phyloP scores from a whole-genome alignment of 2,888 invertebrate genomes.

The Escarpia spicata region DNA sequence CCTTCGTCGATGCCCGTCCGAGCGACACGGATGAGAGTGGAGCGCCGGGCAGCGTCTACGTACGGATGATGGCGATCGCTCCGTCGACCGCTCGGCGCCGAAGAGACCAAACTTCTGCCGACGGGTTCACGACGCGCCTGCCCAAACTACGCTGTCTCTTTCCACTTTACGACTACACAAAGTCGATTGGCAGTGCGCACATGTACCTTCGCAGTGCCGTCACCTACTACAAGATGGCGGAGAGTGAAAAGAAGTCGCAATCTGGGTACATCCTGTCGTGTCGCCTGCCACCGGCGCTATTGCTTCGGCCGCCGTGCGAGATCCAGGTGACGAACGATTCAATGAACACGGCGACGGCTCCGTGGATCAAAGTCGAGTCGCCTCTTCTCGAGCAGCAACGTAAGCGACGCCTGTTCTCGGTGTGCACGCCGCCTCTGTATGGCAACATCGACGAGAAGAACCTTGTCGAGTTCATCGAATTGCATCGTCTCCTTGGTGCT shows the following conservation, averaged over 20 bases:
- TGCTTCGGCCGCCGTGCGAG: constrained; percentile 19
- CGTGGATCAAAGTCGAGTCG: not conserved
- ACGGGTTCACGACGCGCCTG: not conserved
- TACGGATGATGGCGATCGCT: not conserved
- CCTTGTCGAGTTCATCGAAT: constrained; percentile 57
- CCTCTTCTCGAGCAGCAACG: not conserved
- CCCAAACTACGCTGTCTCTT: not conserved
- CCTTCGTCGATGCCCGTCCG: not conserved
- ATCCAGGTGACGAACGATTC: constrained; percentile 17
- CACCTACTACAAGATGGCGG: not conserved
- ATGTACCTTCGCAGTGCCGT: not conserved
- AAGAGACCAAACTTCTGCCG: not conserved
- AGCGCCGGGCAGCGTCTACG: not conserved
- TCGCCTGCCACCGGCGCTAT: not conserved
- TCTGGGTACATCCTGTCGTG: not conserved
- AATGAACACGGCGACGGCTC: not conserved
- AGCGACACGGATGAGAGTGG: not conserved
- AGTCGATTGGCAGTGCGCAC: not conserved
- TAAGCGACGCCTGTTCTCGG: constrained; percentile 43
- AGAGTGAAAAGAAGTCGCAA: not conserved
- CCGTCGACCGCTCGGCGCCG: not conserved
- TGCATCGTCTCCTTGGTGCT: constrained; percentile 54
- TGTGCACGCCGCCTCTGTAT: constrained; percentile 59
- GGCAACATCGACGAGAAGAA: constrained; percentile 46
- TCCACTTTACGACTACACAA: not conserved